A percentile compares a stretch with the other conserved stretches of the same genome.
Evolutionary conservation across 2,113 vertebrate species (phyloP).

Genomic region (Cochlearius cochlearius): DNA sequence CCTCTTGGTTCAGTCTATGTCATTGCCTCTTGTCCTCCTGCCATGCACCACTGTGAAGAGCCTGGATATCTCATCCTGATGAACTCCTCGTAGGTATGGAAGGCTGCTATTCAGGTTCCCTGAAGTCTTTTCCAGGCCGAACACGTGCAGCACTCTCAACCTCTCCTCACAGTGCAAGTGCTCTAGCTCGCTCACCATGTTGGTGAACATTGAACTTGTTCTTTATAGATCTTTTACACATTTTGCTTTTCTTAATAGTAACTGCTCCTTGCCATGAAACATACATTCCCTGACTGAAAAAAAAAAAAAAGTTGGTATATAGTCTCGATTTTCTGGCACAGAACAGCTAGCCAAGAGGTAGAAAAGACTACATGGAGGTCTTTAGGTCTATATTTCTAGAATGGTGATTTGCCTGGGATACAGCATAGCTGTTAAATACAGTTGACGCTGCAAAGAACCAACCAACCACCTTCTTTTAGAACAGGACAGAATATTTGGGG

Average conservation of each 20-base stretch:
- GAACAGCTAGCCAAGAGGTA: neutral
- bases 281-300: neutral
- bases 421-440: neutral
- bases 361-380: neutral
- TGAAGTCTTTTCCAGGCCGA: neutral
- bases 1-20: neutral
- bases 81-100: neutral
- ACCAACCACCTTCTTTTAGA: neutral
- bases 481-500: neutral
- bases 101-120: neutral
- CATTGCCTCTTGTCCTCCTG: neutral
- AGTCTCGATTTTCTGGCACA: neutral
- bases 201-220: neutral
- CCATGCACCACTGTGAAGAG: rapidly evolving
- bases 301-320: neutral
- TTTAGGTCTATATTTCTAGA: neutral
- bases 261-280: neutral
- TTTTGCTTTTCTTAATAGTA: neutral
- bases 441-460: neutral
- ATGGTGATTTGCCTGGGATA: neutral
- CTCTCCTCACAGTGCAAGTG: neutral
- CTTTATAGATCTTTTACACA: neutral
- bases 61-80: no score
- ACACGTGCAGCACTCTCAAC: neutral
- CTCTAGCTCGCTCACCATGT: neutral